Evolutionary conservation across 23 tunicate genomes (phyloP), one percentile per base, ranked within the genome.

Genomic region (Halocynthia roretzi): DNA sequence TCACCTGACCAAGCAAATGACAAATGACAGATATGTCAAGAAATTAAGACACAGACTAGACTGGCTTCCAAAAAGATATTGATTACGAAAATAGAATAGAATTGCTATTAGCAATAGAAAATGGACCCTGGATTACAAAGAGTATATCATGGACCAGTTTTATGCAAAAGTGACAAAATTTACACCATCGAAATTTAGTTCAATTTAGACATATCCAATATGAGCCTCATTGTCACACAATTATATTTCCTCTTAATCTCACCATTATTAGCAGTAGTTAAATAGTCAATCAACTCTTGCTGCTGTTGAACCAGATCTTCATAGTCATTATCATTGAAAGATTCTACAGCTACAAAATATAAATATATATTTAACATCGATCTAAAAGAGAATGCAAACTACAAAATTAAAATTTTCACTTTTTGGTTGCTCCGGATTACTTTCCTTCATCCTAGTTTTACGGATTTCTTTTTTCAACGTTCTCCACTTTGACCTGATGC

Each of bases 231-330:
- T 31, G 44, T 31, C 44, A 31, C 44, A 31, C 44, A 31, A 31
- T 31, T 4, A 31, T 4, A 31, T 31, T 31, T 31, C 44, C 44
- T 31, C 44, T n/a, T 58, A 58, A 58, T 9, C 73, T 60, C 68
- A 80, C 87, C 82, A 61, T 89, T 77, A 61, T 89, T 77, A 51
- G 85, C 58, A 6, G 88, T 60, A 8, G 96, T 89, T 21, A 89
- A 50, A 61, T 89, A 89, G 66, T 89, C 88, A 66, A 89, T 89
- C 52, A 89, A 65, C 57, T 80, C 80, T 63, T 89, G 96, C 50
- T 89, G 96, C 61, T 89, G 89, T 60, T 76, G 62, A 51, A 89
- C 76, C 17, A 89, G 70, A 58, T 75, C 75, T 20, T 83, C 82
- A 74, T 74, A 89, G 53, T 83, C 96, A 22, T 61, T 22, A 20